Conservation (phyloP, 2,888 invertebrate species). For the Opisthograptis luteolata region DNA sequence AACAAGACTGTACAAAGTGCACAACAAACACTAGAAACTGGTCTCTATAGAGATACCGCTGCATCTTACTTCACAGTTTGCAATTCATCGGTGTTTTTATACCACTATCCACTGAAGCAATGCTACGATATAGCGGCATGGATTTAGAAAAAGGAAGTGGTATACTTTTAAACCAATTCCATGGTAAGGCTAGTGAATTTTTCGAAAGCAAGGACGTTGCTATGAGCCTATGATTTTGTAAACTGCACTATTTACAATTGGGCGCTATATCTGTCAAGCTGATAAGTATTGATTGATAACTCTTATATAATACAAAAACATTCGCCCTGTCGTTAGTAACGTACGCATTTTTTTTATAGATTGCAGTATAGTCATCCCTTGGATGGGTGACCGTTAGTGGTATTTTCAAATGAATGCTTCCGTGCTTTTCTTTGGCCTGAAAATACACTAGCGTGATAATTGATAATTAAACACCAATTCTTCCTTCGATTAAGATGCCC, state of each 20-base stretch:
- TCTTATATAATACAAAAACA: background rate
- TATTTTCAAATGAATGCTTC: too few species aligned
- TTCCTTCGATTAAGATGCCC: too few species aligned
- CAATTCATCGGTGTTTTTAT: conserved; percentile 4
- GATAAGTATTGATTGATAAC: background rate
- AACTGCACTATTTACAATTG: conserved; percentile 43
- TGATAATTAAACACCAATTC: too few species aligned
- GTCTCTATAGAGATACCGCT: background rate
- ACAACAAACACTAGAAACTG: conserved; percentile 8
- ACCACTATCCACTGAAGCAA: background rate
- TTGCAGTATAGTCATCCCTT: too few species aligned
- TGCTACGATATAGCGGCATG: background rate
- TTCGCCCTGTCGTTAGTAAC: too few species aligned
- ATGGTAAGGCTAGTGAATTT: conserved; percentile 35
- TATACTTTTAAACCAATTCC: conserved; percentile 1
- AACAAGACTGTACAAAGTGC: background rate
- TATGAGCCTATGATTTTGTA: conserved; percentile 43
- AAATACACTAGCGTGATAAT: too few species aligned
- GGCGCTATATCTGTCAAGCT: conserved; percentile 45
- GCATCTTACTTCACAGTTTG: background rate
- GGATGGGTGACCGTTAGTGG: too few species aligned
- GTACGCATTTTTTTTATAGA: too few species aligned
- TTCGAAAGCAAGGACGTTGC: conserved; percentile 62
- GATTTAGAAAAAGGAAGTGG: background rate
- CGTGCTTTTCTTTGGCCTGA: too few species aligned